Base-by-base conservation (phyloP, 2,113 vertebrate species). In the Oncorhynchus keta region DNA sequence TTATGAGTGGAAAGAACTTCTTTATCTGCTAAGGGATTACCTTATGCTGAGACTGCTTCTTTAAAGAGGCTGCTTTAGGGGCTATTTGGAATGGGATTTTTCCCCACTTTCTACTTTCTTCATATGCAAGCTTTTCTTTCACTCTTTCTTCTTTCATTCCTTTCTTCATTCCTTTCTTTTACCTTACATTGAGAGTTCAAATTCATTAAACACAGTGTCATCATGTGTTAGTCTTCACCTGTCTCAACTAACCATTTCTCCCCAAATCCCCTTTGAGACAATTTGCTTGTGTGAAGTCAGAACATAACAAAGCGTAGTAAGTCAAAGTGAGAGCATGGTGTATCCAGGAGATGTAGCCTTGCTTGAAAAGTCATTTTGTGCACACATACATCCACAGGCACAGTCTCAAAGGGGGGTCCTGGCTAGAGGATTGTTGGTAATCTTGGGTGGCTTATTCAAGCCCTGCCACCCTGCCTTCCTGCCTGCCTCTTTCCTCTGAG, bases 1-100 rank as follows among this genome's bases (percentile, higher is more conserved):
- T 93, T 92, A 92, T 82, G 88, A 87, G 87, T 81, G 78, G 87
- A 87, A 85, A 89, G 84, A 91, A 83, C 48, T 87, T 84, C 82
- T 93, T 92, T 90, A 92, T 93, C 91, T 91, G 89, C 83, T 78
- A 84, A 88, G 83, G 87, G 88, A 92, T 89, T 89, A 92, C 88
- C 90, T 90, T 87, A 89, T 92, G 90, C 87, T 91, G 88, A 92
- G 87, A 72, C 79, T 45, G 86, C 86, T 83, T 85, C 85, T 92
- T 88, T 90, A 85, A 86, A 82, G 80, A 84, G 68, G 66, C 79
- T 68, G 90, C 92, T 88, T 82, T 59, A 79, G 89, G 91, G 89
- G 72, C 82, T 86, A 69, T 86, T 82, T 84, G 84, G 13, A 77
- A 76, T 64, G 32, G 59, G 75, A 81, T 81, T 79, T 32, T 70